Evolutionary conservation across 2,797 vertebrate species (phyloP).

Genomic region (Mus caroli): DNA sequence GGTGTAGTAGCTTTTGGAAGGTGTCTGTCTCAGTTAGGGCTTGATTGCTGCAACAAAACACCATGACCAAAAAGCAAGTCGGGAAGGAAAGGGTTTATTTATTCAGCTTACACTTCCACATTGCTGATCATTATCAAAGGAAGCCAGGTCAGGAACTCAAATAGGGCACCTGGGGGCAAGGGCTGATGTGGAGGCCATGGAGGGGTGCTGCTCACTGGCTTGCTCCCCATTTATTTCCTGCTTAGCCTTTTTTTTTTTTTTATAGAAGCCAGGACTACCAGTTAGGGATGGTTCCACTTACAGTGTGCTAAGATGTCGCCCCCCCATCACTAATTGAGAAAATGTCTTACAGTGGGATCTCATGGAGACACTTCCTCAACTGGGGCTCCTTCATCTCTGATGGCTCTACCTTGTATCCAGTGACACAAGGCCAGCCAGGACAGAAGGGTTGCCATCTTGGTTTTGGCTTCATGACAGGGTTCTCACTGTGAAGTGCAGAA

Average conservation of each 20-base stretch:
- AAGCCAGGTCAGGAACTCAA: background rate
- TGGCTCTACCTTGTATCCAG: background rate
- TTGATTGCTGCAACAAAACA: background rate
- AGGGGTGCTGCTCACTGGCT: background rate
- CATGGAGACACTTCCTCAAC: background rate
- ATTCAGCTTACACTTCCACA: background rate
- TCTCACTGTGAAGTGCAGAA: background rate
- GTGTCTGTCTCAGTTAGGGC: background rate
- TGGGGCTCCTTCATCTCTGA: background rate
- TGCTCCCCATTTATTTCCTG: background rate
- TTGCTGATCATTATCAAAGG: background rate
- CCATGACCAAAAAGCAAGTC: background rate
- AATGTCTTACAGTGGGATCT: background rate
- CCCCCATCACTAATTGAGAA: background rate
- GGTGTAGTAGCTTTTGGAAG: background rate
- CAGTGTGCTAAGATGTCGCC: background rate
- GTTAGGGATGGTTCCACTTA: background rate
- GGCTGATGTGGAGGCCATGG: background rate
- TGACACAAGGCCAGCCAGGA: background rate
- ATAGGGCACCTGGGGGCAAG: background rate
- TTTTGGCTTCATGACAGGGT: background rate
- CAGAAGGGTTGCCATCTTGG: background rate
- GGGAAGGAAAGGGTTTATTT: background rate
- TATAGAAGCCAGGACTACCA: background rate
- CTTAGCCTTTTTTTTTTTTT: background rate